phyloP scores from a whole-genome alignment of 2,113 vertebrate species.

The Hylia prasina region DNA sequence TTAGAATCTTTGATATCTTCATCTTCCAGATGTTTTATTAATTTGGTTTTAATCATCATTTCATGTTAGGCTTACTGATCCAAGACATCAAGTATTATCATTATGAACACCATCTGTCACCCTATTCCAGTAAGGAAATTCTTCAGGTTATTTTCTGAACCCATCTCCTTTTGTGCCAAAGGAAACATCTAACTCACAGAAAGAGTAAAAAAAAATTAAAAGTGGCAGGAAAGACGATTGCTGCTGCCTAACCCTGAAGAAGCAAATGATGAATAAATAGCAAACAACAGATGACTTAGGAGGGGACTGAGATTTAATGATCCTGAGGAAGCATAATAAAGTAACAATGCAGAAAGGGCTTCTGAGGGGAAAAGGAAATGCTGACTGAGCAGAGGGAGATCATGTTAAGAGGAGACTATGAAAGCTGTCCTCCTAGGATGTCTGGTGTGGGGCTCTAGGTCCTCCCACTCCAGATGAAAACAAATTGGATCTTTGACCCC shows the following conservation, averaged over 20 bases:
- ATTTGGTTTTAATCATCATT: slow-evolving; percentile 48
- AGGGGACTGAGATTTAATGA: background rate
- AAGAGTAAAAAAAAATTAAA: background rate
- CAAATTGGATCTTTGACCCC: background rate
- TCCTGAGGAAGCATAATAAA: background rate
- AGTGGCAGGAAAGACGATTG: background rate
- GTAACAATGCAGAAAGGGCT: slow-evolving; percentile 1
- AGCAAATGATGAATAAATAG: background rate
- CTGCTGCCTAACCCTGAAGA: background rate
- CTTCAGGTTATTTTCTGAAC: slow-evolving; percentile 36
- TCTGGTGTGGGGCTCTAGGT: background rate
- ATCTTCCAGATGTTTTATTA: slow-evolving; percentile 64
- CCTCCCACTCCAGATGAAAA: background rate
- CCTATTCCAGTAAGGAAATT: slow-evolving; percentile 8
- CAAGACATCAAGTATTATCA: slow-evolving; percentile 35
- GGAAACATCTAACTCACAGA: slow-evolving; percentile 6
- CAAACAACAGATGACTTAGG: background rate
- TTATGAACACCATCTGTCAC: slow-evolving; percentile 46
- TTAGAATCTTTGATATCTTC: slow-evolving; percentile 55
- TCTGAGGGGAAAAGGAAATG: slow-evolving; percentile 41
- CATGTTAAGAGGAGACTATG: background rate
- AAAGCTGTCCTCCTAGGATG: background rate
- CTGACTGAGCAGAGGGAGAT: slow-evolving; percentile 27
- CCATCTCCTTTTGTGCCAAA: background rate
- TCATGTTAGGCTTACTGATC: slow-evolving; percentile 36